Conservation (phyloP, 2,888 invertebrate species). For the Ochlodes sylvanus region DNA sequence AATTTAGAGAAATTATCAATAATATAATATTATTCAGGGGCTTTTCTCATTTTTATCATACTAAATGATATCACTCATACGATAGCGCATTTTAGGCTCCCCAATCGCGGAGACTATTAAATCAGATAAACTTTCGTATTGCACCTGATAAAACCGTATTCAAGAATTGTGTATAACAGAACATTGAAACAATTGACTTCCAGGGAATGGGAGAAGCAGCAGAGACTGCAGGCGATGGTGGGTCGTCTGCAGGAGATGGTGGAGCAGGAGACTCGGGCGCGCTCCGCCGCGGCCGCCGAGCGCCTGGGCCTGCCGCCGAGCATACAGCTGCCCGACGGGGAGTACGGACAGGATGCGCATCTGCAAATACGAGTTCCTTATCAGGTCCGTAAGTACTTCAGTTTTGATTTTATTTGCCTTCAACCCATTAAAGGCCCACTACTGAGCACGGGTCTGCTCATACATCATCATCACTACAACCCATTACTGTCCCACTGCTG, state of each 20-base stretch:
- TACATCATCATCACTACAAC: too few species aligned
- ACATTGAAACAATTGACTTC: slow-evolving; percentile 54
- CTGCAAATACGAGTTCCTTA: slow-evolving; percentile 87
- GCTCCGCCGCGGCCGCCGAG: slow-evolving; percentile 80
- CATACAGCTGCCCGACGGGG: slow-evolving; percentile 87
- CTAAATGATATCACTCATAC: too few species aligned
- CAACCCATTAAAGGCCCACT: neutral
- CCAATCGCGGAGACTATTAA: too few species aligned
- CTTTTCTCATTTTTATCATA: too few species aligned
- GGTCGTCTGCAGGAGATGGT: slow-evolving; percentile 81
- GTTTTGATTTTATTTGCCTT: slow-evolving; percentile 11
- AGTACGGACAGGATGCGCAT: slow-evolving; percentile 86
- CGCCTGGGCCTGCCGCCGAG: slow-evolving; percentile 86
- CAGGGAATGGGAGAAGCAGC: slow-evolving; percentile 88
- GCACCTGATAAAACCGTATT: too few species aligned
- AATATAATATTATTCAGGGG: too few species aligned
- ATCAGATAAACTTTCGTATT: too few species aligned
- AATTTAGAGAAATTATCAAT: too few species aligned
- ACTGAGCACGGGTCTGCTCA: too few species aligned
- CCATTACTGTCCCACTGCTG: too few species aligned
- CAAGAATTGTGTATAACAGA: slow-evolving; percentile 10
- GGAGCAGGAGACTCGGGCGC: slow-evolving; percentile 81
- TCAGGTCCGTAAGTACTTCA: slow-evolving; percentile 77
- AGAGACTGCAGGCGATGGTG: slow-evolving; percentile 84
- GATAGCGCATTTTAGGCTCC: too few species aligned